phyloP scores from a whole-genome alignment of 2,113 vertebrate genomes.

The Platanista minor region DNA sequence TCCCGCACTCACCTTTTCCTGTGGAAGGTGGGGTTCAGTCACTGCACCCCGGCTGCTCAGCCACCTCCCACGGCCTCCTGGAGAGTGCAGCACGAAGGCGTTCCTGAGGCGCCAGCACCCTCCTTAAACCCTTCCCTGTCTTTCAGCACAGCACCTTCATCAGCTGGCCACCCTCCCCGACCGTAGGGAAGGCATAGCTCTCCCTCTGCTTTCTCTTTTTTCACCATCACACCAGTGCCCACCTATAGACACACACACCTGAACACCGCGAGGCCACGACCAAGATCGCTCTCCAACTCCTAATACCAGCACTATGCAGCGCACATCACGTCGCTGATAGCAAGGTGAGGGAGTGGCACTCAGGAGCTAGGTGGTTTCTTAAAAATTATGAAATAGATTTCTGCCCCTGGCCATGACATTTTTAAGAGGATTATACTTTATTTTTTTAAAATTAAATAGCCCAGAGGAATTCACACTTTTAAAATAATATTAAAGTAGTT shows the following conservation, averaged over 20 bases:
- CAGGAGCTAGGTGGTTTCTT: background rate
- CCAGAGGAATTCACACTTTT: background rate
- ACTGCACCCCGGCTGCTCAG: background rate
- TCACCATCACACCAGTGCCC: background rate
- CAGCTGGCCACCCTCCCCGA: background rate
- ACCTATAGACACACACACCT: background rate
- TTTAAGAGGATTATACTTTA: background rate
- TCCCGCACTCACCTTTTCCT: conserved; percentile 12
- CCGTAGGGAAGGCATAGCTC: background rate
- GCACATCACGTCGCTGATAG: background rate
- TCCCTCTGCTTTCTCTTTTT: background rate
- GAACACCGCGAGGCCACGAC: background rate
- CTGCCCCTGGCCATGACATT: background rate
- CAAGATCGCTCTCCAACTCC: background rate
- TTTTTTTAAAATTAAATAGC: background rate
- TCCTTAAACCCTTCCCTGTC: background rate
- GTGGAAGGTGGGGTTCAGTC: background rate
- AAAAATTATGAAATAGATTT: background rate
- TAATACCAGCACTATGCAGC: background rate
- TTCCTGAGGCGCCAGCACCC: background rate
- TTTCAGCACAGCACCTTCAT: background rate
- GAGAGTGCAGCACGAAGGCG: background rate
- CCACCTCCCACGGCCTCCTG: background rate
- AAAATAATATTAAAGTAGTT: background rate
- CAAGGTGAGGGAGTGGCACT: conserved; percentile 29